A percentile compares a stretch with the other conserved stretches of the same genome.
Conservation (phyloP, 2,797 vertebrate species). For the Anomalospiza imberbis region DNA sequence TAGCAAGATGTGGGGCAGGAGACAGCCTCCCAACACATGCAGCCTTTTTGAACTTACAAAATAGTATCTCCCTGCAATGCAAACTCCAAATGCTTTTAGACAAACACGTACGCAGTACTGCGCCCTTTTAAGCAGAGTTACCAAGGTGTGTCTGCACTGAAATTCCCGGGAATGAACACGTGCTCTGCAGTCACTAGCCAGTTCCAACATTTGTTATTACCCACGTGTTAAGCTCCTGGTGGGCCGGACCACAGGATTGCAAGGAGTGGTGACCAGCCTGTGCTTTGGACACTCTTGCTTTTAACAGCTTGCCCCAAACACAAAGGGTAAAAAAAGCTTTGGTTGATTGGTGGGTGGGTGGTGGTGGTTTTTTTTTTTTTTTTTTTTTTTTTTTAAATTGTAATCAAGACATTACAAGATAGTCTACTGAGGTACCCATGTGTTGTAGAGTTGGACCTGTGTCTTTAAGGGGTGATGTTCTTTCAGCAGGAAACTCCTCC, state of each 20-base stretch:
- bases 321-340: not conserved
- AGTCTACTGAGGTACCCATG: not conserved
- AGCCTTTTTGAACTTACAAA: not conserved
- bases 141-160: not conserved
- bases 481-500: not conserved
- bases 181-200: not conserved
- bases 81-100: not conserved
- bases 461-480: not conserved
- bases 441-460: not conserved
- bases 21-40: not conserved
- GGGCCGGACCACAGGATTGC: not conserved
- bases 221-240: not conserved
- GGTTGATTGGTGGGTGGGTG: not conserved
- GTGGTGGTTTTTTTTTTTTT: too few species aligned
- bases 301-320: not conserved
- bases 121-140: not conserved
- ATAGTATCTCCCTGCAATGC: not conserved
- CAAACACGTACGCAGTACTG: rapidly evolving
- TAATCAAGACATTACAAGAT: not conserved
- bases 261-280: not conserved
- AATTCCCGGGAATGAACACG: not conserved
- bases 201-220: not conserved
- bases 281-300: not conserved
- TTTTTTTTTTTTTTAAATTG: not conserved
- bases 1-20: not conserved